Base-by-base conservation (phyloP, 2,113 vertebrate genomes). In the Suricata suricatta region DNA sequence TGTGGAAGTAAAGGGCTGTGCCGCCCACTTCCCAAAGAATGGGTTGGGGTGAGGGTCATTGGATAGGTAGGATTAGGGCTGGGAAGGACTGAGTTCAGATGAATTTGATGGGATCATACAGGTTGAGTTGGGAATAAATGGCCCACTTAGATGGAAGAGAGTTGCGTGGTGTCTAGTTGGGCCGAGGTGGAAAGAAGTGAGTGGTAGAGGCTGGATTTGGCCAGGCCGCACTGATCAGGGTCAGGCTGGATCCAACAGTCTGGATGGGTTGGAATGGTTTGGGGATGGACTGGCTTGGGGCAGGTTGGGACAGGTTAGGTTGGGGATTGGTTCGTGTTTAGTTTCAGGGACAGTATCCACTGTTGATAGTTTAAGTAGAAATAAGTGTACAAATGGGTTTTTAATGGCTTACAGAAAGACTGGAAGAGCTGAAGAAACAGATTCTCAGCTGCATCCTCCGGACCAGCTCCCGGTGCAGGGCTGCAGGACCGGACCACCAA, bases 391-490 rank as follows among this genome's bases (percentile, higher is more conserved):
- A 72, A 76, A 95, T 74, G 83, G 38, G 63, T 89, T 92, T 91
- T 96, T 94, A 95, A 95, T 80, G 92, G 77, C 68, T 97, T 93
- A 44, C 89, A 89, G 95, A 96, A 95, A 95, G 95, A 88, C 88
- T 52, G 92, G 72, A 83, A 87, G 96, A 97, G 96, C 96, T 97
- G 87, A 92, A 97, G 95, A 97, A 97, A 95, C 97, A 97, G 88
- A 97, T 68, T 44, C 63, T 38, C 81, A 86, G 89, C 77, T 95
- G 41, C 87, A 69, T 97, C 95, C 95, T 91, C 72, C 76, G 92
- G 68, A 96, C 63, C 52, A 66, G 1, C 66, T 83, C 93, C 89
- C 52, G 44, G 79, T 64, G 89, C 89, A 87, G 41, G 4, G 12
- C 95, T 74, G 86, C 72, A 97, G 86, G 69, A 86, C 15, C 27